Base-by-base conservation (phyloP, 2,888 invertebrate species). In the Cephus pulcher region DNA sequence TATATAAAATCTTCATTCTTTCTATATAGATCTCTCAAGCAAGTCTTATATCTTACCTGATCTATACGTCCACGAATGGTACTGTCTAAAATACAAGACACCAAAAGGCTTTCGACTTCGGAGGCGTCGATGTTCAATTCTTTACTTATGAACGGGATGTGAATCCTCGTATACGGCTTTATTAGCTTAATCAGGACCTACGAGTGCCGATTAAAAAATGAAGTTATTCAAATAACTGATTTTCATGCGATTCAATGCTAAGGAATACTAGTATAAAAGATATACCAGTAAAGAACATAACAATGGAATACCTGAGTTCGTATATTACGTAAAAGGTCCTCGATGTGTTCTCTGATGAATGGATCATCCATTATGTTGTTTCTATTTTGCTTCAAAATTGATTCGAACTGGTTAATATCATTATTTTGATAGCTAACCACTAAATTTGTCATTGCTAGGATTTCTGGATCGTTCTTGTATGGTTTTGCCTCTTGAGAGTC, bases 401-500 rank as follows among this genome's bases (percentile, higher is more conserved):
- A 95, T 92, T 99, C 99, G 93, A 99, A 99, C 88, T 98, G 98
- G 91, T 97, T 98, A 82, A 99, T 99, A 91, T 99, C 99, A 92
- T 99, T 98, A 92, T 98, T 98, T 92, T 99, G 99, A 92, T 99
- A 99, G 30, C 98, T 97, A 91, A 95, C 96, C 78, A 99, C 99
- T 87, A 99, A 94, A 93, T 99, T 98, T 11, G 99, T 99, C 99
- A 99, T 99, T 30, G 99, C 99, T 84, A 99, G 93, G 87, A 99
- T 99, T 93, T 99, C 99, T 0, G 99, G 98, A 93, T 99, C 99
- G 91, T 99, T 99, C 93, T 99, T 99, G 91, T 99, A 99, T 0
- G 99, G 99, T 91, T 99, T 99, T 0, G 99, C 99, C 93, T 99
- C 99, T 93, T 99, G 99, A 0, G 99, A 99, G 92, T 99, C 99